A percentile compares a stretch with the other conserved stretches of the same genome.
These are phyloP conservation scores for Sipha flava DNA, from an alignment of 1,140 invertebrate species.

Conservation along the genomic window DNA sequence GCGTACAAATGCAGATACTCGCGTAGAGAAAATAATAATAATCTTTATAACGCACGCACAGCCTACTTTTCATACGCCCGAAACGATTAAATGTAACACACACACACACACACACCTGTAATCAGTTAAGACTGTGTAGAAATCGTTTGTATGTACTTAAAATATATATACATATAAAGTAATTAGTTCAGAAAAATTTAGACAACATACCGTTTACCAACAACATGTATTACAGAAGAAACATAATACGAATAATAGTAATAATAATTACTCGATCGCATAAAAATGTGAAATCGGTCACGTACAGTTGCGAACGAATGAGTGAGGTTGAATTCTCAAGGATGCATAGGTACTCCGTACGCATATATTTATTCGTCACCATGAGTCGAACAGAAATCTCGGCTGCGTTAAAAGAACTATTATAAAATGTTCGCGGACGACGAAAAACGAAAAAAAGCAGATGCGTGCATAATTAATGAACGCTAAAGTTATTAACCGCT, in stretches of 20 bases:
- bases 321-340: background rate
- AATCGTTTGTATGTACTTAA: background rate
- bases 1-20: too few relatives aligned
- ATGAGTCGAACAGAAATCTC: background rate
- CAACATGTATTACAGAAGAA: background rate
- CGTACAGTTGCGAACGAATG: background rate
- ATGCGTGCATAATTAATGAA: too few relatives aligned
- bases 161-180: background rate
- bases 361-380: background rate
- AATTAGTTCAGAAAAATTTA: background rate
- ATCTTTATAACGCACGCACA: background rate
- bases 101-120: background rate
- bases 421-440: background rate
- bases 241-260: background rate
- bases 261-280: background rate
- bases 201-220: background rate
- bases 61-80: background rate
- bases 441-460: background rate
- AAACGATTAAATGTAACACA: background rate
- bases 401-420: background rate
- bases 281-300: background rate
- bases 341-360: too few relatives aligned
- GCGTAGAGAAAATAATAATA: too few relatives aligned
- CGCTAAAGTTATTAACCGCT: too few relatives aligned
- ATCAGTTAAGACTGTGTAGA: background rate